Evolutionary conservation across 2,888 invertebrate species (phyloP).

Genomic region (Mesoligia furuncula): DNA sequence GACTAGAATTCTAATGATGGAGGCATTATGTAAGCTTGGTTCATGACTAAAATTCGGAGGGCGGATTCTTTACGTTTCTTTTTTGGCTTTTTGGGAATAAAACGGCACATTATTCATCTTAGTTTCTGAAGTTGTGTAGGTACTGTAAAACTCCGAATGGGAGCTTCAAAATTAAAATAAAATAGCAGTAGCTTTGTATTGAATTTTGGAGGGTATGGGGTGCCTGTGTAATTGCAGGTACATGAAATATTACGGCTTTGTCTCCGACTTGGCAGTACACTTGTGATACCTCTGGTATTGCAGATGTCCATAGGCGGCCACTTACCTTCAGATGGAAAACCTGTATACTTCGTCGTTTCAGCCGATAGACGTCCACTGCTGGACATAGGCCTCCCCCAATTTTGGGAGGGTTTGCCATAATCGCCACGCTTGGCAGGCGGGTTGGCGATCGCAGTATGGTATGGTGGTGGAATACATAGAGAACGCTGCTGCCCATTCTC

Average conservation of each 20-base stretch:
- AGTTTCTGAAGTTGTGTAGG: background rate
- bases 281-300: background rate
- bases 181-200: background rate
- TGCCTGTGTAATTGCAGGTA: background rate
- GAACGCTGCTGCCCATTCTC: too few species aligned
- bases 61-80: background rate
- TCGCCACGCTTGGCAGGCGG: too few species aligned
- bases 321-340: background rate
- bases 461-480: too few species aligned
- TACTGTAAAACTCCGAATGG: too few species aligned
- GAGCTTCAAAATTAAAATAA: too few species aligned
- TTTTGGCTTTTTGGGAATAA: background rate
- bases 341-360: too few species aligned
- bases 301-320: background rate
- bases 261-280: background rate
- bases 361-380: too few species aligned
- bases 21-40: constrained; percentile 34
- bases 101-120: background rate
- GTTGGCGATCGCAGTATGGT: too few species aligned
- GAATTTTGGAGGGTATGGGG: background rate
- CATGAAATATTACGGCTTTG: background rate
- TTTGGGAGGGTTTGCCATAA: too few species aligned
- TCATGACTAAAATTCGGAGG: constrained; percentile 19
- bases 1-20: constrained; percentile 62
- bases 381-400: too few species aligned